A percentile compares a stretch with the other conserved stretches of the same genome.
phyloP scores from a whole-genome alignment of 2,113 vertebrate species.

The Tupaia chinensis region DNA sequence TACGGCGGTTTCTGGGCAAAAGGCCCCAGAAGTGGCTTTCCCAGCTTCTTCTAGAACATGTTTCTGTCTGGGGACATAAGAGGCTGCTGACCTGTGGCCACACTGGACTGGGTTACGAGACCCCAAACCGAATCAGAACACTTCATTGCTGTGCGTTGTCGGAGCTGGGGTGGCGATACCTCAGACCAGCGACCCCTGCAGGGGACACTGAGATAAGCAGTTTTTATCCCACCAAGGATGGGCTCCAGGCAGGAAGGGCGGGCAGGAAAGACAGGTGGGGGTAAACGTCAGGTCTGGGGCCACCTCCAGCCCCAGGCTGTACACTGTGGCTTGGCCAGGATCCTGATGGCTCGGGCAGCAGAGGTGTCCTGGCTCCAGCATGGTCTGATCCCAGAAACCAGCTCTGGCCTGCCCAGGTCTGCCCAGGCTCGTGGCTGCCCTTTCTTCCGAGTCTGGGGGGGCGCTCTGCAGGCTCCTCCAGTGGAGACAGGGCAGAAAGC shows the following conservation, averaged over 20 bases:
- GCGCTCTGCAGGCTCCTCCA: neutral
- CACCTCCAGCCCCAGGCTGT: neutral
- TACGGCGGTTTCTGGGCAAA: neutral
- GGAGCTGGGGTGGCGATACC: neutral
- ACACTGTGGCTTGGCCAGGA: neutral
- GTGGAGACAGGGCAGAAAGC: neutral
- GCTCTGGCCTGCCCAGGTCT: neutral
- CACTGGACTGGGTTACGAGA: neutral
- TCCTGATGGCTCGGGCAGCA: neutral
- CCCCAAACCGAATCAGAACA: neutral
- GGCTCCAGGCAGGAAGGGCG: neutral
- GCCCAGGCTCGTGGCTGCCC: neutral
- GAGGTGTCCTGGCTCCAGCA: neutral
- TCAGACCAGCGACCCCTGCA: neutral
- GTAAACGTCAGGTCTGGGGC: neutral
- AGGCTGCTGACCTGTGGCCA: neutral
- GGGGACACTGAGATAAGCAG: neutral
- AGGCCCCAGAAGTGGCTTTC: neutral
- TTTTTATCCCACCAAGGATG: neutral
- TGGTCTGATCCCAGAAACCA: neutral
- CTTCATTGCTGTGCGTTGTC: neutral
- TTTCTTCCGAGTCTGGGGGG: neutral
- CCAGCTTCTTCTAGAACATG: neutral
- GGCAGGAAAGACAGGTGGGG: neutral
- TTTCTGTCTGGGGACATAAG: neutral